Conservation (phyloP, 2,888 invertebrate species). For the Trachelus stipa region DNA sequence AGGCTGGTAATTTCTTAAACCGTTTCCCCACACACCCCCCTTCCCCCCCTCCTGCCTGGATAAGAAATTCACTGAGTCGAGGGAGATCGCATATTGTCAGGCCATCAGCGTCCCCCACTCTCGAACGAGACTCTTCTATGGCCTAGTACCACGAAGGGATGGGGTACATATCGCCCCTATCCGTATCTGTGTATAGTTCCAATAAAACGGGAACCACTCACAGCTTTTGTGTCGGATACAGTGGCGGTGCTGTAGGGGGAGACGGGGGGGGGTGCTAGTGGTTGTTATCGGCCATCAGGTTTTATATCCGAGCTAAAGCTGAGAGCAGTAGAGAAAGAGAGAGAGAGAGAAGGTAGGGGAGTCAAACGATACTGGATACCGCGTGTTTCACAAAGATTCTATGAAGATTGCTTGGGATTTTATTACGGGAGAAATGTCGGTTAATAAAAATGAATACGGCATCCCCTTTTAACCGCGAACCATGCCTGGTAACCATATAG, state of each 20-base stretch:
- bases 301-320: constrained; percentile 59
- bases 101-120: constrained; percentile 45
- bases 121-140: constrained; percentile 2
- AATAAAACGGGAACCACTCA: constrained; percentile 66
- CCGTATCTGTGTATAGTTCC: constrained; percentile 63
- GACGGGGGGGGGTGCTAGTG: constrained; percentile 52
- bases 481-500: not conserved
- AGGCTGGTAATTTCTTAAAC: constrained; percentile 42
- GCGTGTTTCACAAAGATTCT: constrained; percentile 67
- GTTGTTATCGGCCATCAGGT: constrained; percentile 68
- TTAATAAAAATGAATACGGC: constrained; percentile 66
- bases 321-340: constrained; percentile 18
- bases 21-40: constrained; percentile 24
- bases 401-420: constrained; percentile 66
- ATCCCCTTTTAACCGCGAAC: not conserved
- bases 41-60: constrained; percentile 29
- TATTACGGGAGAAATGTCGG: constrained; percentile 66
- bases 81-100: constrained; percentile 59
- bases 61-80: constrained; percentile 52
- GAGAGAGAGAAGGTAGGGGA: constrained; percentile 36
- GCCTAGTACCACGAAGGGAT: not conserved
- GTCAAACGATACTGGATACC: constrained; percentile 60
- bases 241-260: constrained; percentile 36
- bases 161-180: constrained; percentile 49
- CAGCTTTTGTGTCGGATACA: constrained; percentile 64